Conservation (phyloP, 2,888 invertebrate species). For the Sycophila texana region DNA sequence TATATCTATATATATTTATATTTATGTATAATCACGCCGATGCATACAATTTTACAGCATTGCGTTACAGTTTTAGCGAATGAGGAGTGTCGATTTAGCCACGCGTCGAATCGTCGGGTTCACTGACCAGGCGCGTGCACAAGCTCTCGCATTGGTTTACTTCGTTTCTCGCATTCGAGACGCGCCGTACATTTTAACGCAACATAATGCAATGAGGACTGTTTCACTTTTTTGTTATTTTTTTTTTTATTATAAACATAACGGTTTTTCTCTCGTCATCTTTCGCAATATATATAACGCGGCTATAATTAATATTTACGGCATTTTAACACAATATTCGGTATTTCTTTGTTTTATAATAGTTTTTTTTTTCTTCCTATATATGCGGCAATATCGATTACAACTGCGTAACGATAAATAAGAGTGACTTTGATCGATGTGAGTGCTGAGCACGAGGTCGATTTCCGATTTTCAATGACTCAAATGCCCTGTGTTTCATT, state of each 20-base stretch:
- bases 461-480: constrained; percentile 41
- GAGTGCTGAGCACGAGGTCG: constrained; percentile 49
- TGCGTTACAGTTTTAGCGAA: constrained; percentile 66
- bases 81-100: constrained; percentile 60
- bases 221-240: too few species aligned
- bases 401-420: constrained; percentile 55
- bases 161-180: constrained; percentile 23
- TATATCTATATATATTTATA: constrained; percentile 64
- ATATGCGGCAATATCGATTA: constrained; percentile 42
- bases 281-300: constrained; percentile 40
- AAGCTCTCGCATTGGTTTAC: constrained; percentile 6
- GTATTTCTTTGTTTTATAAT: constrained; percentile 47
- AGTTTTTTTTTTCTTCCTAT: constrained; percentile 19
- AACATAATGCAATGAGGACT: constrained; percentile 54
- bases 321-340: constrained; percentile 60
- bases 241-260: constrained; percentile 47
- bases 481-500: constrained; percentile 49
- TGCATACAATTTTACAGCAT: constrained; percentile 72
- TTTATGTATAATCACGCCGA: constrained; percentile 72
- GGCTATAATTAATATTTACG: constrained; percentile 57
- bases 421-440: constrained; percentile 50
- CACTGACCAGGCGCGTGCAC: constrained; percentile 36
- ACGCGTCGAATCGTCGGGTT: constrained; percentile 46
- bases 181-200: constrained; percentile 24
- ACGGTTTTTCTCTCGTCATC: constrained; percentile 29